Evolutionary conservation across 2,888 invertebrate species (phyloP).

Genomic region (Oegoconia quadripuncta): DNA sequence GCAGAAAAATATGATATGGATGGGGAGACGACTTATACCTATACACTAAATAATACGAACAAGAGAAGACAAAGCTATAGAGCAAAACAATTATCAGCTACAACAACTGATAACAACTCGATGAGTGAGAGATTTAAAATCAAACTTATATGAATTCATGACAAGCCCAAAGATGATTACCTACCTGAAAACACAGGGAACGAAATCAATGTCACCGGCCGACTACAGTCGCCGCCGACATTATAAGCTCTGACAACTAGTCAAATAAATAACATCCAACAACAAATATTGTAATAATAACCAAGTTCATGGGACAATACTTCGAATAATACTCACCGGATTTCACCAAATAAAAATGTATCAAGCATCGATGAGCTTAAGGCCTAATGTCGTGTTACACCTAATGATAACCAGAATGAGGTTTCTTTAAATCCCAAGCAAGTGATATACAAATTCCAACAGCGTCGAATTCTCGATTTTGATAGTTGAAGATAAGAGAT

Average conservation of each 20-base stretch:
- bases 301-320: slow-evolving; percentile 36
- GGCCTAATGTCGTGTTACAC: slow-evolving; percentile 41
- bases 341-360: slow-evolving; percentile 44
- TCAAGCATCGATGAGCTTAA: slow-evolving; percentile 36
- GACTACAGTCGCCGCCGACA: slow-evolving; percentile 42
- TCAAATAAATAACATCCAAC: slow-evolving; percentile 68
- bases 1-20: too few relatives aligned
- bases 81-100: too few relatives aligned
- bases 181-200: slow-evolving; percentile 2
- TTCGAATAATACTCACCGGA: slow-evolving; percentile 30
- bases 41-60: too few relatives aligned
- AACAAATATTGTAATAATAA: slow-evolving; percentile 77
- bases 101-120: too few relatives aligned
- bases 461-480: slow-evolving; percentile 39
- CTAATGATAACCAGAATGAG: slow-evolving; percentile 43
- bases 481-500: slow-evolving; percentile 32
- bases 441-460: slow-evolving; percentile 48
- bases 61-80: too few relatives aligned
- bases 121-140: too few relatives aligned
- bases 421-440: slow-evolving; percentile 52
- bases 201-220: slow-evolving; percentile 52
- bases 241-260: slow-evolving; percentile 51
- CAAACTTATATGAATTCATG: background rate
- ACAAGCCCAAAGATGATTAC: background rate
- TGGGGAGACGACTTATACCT: too few relatives aligned